A percentile compares a stretch with the other conserved stretches of the same genome.
phyloP scores from a whole-genome alignment of 53 echinoderm and acorn worm species.

The Holothuria leucospilota region DNA sequence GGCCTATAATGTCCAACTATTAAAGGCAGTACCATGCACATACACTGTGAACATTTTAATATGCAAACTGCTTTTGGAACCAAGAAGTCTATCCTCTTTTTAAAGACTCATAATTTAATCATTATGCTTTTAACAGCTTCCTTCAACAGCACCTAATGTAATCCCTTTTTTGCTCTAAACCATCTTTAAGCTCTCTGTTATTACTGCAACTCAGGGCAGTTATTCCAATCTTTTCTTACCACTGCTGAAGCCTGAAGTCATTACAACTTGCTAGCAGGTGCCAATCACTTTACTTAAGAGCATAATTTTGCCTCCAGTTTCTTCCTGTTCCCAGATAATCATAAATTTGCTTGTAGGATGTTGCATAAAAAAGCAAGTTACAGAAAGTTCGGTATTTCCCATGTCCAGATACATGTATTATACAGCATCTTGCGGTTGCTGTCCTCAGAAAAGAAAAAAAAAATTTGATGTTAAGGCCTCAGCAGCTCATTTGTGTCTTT shows the following conservation, averaged over 20 bases:
- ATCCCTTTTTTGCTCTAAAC: background rate
- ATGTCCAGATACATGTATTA: no score
- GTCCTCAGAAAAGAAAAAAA: no score
- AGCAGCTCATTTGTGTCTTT: no score
- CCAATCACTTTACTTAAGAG: slow-evolving; percentile 23
- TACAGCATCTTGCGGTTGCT: no score
- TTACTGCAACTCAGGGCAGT: slow-evolving; percentile 6
- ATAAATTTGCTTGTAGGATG: background rate
- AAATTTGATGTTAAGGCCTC: no score
- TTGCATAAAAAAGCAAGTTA: no score
- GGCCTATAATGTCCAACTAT: no score
- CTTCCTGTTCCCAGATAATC: slow-evolving; percentile 3
- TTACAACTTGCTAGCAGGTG: background rate
- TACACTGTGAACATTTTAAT: no score
- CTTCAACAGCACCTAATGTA: background rate
- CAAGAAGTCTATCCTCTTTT: no score
- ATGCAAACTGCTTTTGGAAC: no score
- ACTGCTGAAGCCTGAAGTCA: background rate
- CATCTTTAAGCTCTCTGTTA: slow-evolving; percentile 2
- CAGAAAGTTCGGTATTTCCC: no score
- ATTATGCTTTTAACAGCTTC: background rate
- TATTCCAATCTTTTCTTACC: background rate
- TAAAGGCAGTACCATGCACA: no score
- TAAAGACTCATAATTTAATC: slow-evolving; percentile 13
- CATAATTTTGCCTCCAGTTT: slow-evolving; percentile 1